Conservation (phyloP, 2,113 vertebrate genomes). For the Hemiscyllium ocellatum region DNA sequence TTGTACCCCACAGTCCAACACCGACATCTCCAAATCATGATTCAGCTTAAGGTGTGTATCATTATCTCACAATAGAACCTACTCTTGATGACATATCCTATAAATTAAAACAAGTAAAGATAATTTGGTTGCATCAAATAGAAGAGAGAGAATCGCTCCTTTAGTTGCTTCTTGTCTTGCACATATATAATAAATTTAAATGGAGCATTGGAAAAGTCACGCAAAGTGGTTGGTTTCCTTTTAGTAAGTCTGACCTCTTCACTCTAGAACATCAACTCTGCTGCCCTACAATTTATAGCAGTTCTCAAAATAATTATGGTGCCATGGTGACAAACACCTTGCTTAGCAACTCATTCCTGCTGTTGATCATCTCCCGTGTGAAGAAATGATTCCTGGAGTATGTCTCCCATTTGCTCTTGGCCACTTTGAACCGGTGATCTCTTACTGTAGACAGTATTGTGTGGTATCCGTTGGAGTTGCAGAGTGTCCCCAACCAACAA, state of each 20-base stretch:
- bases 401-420: not conserved
- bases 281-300: not conserved
- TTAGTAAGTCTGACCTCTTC: not conserved
- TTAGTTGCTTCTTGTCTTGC: no score
- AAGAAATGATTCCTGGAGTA: not conserved
- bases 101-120: not conserved
- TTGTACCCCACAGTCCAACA: no score
- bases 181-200: not conserved
- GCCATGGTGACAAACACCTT: not conserved
- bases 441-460: not conserved
- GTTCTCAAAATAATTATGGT: constrained; percentile 9
- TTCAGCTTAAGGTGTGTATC: not conserved
- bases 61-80: not conserved
- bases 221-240: not conserved
- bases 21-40: no score
- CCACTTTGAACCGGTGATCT: not conserved
- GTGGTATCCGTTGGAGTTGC: not conserved
- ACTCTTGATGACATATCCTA: no score
- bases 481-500: not conserved
- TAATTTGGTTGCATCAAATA: not conserved
- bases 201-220: not conserved
- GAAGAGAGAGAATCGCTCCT: not conserved
- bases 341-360: not conserved
- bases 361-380: not conserved
- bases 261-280: not conserved